A percentile compares a stretch with the other conserved stretches of the same genome.
These are phyloP conservation scores for Dione vanillae DNA, from an alignment of 2,888 invertebrate species.

Conservation along the genomic window DNA sequence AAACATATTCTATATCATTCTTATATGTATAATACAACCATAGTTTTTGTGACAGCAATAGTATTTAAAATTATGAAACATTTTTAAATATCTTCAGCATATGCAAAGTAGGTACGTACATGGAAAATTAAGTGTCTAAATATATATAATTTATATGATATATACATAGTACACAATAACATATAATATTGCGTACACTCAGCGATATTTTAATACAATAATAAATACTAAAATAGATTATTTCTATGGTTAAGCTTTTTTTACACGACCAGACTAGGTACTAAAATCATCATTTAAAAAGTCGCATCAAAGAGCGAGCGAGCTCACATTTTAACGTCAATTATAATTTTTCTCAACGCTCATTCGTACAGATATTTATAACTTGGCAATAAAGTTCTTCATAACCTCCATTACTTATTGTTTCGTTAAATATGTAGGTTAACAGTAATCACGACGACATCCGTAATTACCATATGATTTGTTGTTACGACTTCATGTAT, in stretches of 20 bases:
- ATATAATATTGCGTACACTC: too few relatives aligned
- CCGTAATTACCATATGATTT: slow-evolving; percentile 46
- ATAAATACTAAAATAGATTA: not conserved
- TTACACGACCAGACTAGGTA: not conserved
- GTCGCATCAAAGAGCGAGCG: not conserved
- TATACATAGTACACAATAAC: too few relatives aligned
- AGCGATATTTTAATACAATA: not conserved
- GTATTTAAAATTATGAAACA: too few relatives aligned
- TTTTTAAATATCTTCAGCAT: too few relatives aligned
- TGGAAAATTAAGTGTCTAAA: too few relatives aligned
- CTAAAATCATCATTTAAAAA: slow-evolving; percentile 9
- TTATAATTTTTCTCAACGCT: slow-evolving; percentile 24
- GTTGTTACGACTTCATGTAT: slow-evolving; percentile 35
- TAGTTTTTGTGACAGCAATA: too few relatives aligned
- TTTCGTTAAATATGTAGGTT: slow-evolving; percentile 48
- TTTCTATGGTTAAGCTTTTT: not conserved
- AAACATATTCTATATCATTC: too few relatives aligned
- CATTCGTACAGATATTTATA: slow-evolving; percentile 20
- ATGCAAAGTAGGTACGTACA: too few relatives aligned
- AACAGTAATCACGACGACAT: slow-evolving; percentile 39
- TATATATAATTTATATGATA: too few relatives aligned
- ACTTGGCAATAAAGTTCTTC: slow-evolving; percentile 32
- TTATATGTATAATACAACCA: too few relatives aligned
- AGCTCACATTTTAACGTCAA: not conserved
- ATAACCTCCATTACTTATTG: slow-evolving; percentile 43